Evolutionary conservation across 2,113 vertebrate species (phyloP).

Genomic region (Odocoileus hemionus): DNA sequence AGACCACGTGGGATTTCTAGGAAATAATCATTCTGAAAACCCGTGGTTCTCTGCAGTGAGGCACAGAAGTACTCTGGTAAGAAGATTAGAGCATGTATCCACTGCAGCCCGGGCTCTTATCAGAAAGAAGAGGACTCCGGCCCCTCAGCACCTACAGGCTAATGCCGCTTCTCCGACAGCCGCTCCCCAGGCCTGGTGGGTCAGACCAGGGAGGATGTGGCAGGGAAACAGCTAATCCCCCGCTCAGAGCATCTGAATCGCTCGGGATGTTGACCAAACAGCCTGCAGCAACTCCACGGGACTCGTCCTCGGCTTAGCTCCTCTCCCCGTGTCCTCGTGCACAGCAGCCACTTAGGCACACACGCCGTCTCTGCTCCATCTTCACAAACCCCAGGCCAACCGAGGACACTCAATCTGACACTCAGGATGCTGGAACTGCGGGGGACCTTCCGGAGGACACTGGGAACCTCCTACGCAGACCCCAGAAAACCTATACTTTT

Average conservation of each 20-base stretch:
- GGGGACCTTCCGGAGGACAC: not conserved
- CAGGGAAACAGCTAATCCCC: slow-evolving; percentile 1
- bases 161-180: not conserved
- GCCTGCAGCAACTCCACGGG: slow-evolving; percentile 20
- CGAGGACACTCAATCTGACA: not conserved
- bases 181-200: not conserved
- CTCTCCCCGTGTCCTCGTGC: not conserved
- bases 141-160: not conserved
- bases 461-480: not conserved
- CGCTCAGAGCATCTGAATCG: slow-evolving; percentile 49
- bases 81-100: not conserved
- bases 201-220: slow-evolving; percentile 11
- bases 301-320: slow-evolving; percentile 38
- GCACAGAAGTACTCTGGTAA: not conserved
- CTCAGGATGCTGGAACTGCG: not conserved
- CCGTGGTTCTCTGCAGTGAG: not conserved
- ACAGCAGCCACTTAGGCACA: slow-evolving; percentile 27
- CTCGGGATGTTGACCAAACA: slow-evolving; percentile 42
- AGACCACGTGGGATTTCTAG: not conserved
- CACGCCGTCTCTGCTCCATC: not conserved
- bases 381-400: slow-evolving; percentile 21
- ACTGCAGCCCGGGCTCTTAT: not conserved
- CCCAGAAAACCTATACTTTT: not conserved
- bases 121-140: not conserved
- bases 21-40: not conserved